These are phyloP conservation scores for Diarsia brunnea DNA, from an alignment of 2,888 invertebrate genomes.

Conservation along the genomic window DNA sequence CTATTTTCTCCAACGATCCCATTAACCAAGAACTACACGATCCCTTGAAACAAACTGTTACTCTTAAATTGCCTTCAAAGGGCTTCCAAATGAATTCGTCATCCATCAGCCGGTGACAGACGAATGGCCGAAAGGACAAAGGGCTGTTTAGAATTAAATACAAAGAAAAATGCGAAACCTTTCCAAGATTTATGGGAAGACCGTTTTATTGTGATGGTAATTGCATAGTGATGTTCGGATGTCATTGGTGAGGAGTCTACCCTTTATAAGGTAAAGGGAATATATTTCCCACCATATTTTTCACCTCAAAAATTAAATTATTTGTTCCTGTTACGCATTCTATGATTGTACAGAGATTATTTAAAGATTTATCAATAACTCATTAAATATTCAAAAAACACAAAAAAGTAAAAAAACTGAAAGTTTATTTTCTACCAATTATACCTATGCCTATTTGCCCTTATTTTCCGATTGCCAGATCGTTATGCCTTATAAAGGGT, in stretches of 20 bases:
- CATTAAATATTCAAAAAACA: too few species aligned
- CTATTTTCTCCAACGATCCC: neutral
- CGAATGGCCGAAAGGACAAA: slow-evolving; percentile 74
- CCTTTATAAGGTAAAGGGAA: too few species aligned
- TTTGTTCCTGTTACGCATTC: too few species aligned
- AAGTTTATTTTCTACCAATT: too few species aligned
- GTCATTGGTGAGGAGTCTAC: slow-evolving; percentile 21
- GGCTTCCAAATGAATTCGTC: slow-evolving; percentile 71
- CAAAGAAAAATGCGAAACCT: slow-evolving; percentile 68
- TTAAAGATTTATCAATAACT: too few species aligned
- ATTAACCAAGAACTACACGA: neutral
- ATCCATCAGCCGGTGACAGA: slow-evolving; percentile 81
- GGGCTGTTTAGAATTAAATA: slow-evolving; percentile 75
- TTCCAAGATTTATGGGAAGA: slow-evolving; percentile 57
- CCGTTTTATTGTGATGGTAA: slow-evolving; percentile 58
- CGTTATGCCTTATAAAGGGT: too few species aligned
- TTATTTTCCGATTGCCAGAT: too few species aligned
- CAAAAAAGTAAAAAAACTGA: too few species aligned
- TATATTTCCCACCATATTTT: too few species aligned
- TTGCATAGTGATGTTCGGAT: slow-evolving; percentile 48
- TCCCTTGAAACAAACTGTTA: slow-evolving; percentile 21
- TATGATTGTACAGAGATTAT: too few species aligned
- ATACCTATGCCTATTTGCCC: too few species aligned
- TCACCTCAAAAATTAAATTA: too few species aligned
- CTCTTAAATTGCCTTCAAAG: slow-evolving; percentile 63